phyloP scores from a whole-genome alignment of 37 sponge, comb jelly and placozoan species.

The Bolinopsis microptera region DNA sequence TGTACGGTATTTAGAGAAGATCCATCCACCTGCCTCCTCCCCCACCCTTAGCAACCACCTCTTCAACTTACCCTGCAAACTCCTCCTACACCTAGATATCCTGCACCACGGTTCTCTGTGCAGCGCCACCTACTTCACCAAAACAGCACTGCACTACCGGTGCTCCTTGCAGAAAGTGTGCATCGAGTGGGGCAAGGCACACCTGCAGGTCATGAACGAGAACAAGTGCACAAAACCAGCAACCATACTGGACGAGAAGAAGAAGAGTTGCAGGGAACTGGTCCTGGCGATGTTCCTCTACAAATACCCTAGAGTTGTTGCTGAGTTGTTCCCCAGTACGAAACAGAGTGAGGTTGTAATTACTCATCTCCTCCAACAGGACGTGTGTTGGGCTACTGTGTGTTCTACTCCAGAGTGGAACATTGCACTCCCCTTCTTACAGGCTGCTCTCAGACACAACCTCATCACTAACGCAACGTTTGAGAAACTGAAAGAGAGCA shows the following conservation, averaged over 20 bases:
- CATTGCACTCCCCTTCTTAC: slow-evolving; percentile 58
- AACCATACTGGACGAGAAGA: not conserved
- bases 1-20: not conserved
- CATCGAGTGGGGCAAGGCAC: not conserved
- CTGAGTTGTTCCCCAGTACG: slow-evolving; percentile 16
- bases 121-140: not conserved
- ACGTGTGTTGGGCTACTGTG: slow-evolving; percentile 12
- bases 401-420: slow-evolving; percentile 40
- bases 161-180: slow-evolving; percentile 27
- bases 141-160: not conserved
- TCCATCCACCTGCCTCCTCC: not conserved
- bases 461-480: slow-evolving; percentile 3
- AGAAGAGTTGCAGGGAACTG: slow-evolving; percentile 30
- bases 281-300: slow-evolving; percentile 32
- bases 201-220: not conserved
- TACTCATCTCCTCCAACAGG: not conserved
- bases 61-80: slow-evolving; percentile 44
- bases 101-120: slow-evolving; percentile 1
- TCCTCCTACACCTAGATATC: slow-evolving; percentile 24
- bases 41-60: not conserved
- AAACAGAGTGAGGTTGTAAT: slow-evolving; percentile 26
- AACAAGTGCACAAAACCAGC: not conserved
- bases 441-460: not conserved
- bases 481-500: slow-evolving; percentile 28
- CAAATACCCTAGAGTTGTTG: not conserved